Conservation (phyloP, 2,888 invertebrate species). For the Machimus atricapillus region DNA sequence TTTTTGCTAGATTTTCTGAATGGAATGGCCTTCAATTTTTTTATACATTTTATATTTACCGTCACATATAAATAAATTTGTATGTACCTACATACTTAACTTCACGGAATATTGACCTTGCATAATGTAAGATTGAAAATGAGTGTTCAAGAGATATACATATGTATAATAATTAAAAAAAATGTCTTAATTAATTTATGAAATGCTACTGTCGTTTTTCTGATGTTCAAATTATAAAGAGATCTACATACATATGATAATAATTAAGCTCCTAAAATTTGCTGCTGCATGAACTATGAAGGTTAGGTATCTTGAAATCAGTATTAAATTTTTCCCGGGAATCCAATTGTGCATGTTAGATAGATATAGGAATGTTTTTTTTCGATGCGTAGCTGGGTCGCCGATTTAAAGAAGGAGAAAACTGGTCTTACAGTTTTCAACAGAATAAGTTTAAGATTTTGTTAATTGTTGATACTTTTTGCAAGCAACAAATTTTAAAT, state of each 20-base stretch:
- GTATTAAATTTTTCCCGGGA: no score
- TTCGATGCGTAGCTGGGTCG: no score
- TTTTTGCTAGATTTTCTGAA: background rate
- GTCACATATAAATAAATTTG: background rate
- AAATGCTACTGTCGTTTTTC: background rate
- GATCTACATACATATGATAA: background rate
- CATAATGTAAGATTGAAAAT: background rate
- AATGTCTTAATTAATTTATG: background rate
- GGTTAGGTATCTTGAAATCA: background rate
- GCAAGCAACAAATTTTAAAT: no score
- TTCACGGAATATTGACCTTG: background rate
- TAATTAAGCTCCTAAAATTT: background rate
- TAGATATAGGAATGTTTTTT: no score
- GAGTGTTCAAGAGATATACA: background rate
- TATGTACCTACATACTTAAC: background rate
- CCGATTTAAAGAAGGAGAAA: no score
- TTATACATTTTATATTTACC: no score
- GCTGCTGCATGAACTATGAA: background rate
- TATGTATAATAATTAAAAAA: background rate
- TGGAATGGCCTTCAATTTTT: background rate
- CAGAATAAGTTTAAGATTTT: no score
- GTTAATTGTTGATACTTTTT: no score
- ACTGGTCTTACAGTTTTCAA: no score
- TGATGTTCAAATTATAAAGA: background rate
- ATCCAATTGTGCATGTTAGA: no score